These are phyloP conservation scores for Sthenelais limicola DNA, from an alignment of 2,888 invertebrate species.

Conservation along the genomic window DNA sequence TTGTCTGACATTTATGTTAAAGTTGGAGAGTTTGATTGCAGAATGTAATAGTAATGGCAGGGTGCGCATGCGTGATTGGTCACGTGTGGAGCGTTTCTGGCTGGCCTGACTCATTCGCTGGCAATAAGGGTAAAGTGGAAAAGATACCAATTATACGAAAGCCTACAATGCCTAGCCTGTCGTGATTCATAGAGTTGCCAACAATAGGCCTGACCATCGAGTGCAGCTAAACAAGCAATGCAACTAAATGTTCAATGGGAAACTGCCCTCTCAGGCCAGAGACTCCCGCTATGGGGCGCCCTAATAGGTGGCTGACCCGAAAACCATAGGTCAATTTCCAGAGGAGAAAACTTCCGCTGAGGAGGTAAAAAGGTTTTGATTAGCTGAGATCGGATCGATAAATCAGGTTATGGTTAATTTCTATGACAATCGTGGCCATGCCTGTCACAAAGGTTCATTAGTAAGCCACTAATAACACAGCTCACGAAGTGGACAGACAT, in stretches of 20 bases:
- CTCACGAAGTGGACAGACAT: background rate
- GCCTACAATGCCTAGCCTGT: background rate
- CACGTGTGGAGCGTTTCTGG: constrained; percentile 21
- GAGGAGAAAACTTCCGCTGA: constrained; percentile 12
- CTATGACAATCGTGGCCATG: constrained; percentile 18
- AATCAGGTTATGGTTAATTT: constrained; percentile 28
- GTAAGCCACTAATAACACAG: constrained; percentile 27
- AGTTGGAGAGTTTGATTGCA: no score
- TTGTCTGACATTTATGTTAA: no score
- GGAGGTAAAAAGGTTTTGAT: constrained; percentile 13
- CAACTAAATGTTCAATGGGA: no score
- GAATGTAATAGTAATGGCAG: no score
- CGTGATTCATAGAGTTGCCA: constrained; percentile 7
- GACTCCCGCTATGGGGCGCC: background rate
- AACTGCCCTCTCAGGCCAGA: background rate
- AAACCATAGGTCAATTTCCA: constrained; percentile 2
- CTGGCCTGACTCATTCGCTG: constrained; percentile 13
- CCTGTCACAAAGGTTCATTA: constrained; percentile 33
- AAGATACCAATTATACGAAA: constrained; percentile 15
- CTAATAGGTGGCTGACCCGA: constrained; percentile 2
- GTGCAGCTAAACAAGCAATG: no score
- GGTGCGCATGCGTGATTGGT: constrained; percentile 25
- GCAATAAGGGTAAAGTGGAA: constrained; percentile 28
- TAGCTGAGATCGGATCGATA: constrained; percentile 17
- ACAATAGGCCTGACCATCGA: constrained; percentile 23